Evolutionary conservation across 2,888 invertebrate genomes (phyloP).

Genomic region (Stramonita haemastoma): DNA sequence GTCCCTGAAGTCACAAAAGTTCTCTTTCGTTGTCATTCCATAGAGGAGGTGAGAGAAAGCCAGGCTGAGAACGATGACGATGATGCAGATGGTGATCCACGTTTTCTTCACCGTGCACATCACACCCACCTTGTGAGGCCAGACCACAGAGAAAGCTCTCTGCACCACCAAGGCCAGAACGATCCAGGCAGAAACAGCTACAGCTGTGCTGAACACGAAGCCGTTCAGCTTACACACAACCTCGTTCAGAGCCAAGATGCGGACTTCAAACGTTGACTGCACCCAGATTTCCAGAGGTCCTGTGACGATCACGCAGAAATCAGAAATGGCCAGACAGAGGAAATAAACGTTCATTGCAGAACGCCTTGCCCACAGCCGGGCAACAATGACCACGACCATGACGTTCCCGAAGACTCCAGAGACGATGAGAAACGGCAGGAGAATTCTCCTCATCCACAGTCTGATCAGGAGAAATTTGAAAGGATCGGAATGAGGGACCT

Average conservation of each 20-base stretch:
- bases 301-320: not conserved
- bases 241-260: not conserved
- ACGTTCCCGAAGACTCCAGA: not conserved
- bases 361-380: not conserved
- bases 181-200: not conserved
- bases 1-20: not conserved
- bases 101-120: not conserved
- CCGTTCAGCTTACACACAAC: not conserved
- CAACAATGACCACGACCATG: not conserved
- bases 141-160: not conserved
- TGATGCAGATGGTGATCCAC: not conserved
- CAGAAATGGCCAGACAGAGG: not conserved
- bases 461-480: no score
- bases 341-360: not conserved
- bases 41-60: not conserved
- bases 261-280: not conserved
- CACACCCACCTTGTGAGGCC: not conserved
- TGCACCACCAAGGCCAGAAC: not conserved
- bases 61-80: not conserved
- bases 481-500: no score
- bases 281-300: not conserved
- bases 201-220: not conserved
- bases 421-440: not conserved
- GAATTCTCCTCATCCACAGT: no score
- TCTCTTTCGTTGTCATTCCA: not conserved